phyloP scores from a whole-genome alignment of 2,797 vertebrate genomes.

The Micrastur ruficollis region DNA sequence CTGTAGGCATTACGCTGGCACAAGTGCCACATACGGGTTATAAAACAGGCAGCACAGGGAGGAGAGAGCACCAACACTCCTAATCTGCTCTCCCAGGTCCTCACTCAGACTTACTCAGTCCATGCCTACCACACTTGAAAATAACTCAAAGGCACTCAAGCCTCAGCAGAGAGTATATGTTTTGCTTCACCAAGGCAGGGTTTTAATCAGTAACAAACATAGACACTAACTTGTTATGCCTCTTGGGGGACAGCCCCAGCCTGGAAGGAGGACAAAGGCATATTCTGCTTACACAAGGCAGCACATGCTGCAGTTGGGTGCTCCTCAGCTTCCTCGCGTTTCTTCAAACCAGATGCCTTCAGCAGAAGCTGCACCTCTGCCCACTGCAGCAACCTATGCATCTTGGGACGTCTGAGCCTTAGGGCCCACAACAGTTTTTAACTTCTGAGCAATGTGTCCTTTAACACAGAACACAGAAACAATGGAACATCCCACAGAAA shows the following conservation, averaged over 20 bases:
- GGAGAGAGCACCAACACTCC: neutral
- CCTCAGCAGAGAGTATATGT: neutral
- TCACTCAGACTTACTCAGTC: neutral
- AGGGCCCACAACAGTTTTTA: neutral
- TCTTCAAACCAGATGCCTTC: neutral
- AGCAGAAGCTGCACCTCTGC: neutral
- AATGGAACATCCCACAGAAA: neutral
- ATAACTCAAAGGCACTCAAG: neutral
- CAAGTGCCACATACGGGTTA: neutral
- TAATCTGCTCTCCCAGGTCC: neutral
- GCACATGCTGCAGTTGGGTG: neutral
- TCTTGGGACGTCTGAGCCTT: neutral
- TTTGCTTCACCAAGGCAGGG: neutral
- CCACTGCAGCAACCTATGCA: accelerated
- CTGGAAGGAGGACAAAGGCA: neutral
- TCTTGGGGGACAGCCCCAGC: neutral
- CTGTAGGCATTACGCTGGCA: accelerated
- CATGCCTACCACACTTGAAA: neutral
- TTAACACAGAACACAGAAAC: neutral
- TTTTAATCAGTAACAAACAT: neutral
- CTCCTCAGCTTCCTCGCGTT: neutral
- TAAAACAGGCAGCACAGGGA: neutral
- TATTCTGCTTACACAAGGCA: neutral
- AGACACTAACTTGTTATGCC: neutral
- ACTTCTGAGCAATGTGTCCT: neutral